Percentiles rank a stretch among this genome's conserved stretches.
phyloP scores from a whole-genome alignment of 2,797 vertebrate species.

The Cossypha heuglini region DNA sequence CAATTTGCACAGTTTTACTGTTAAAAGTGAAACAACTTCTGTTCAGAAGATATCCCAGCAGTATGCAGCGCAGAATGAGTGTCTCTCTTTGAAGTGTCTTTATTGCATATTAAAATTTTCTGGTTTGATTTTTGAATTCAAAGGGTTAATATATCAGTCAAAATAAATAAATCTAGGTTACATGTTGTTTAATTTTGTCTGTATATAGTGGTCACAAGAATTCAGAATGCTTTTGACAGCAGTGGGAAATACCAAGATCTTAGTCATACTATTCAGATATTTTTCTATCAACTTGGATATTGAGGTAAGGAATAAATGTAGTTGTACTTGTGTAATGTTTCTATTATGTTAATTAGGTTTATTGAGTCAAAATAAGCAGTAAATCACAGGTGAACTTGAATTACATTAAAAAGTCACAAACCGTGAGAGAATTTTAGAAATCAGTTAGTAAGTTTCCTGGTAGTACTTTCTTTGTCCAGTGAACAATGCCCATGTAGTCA shows the following conservation, averaged over 20 bases:
- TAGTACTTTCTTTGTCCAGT: background rate
- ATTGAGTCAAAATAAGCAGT: background rate
- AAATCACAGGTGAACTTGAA: background rate
- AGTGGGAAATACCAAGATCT: background rate
- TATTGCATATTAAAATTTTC: background rate
- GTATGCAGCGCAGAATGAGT: background rate
- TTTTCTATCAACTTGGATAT: background rate
- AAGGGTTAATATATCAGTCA: background rate
- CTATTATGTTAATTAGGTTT: background rate
- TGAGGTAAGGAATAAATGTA: background rate
- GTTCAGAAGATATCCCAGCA: background rate
- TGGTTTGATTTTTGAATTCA: background rate
- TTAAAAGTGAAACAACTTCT: background rate
- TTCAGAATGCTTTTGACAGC: background rate
- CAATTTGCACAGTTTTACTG: constrained; percentile 18
- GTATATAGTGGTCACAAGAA: background rate
- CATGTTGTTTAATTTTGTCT: background rate
- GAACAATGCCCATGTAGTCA: background rate
- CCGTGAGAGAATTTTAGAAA: background rate
- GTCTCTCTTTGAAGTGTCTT: background rate
- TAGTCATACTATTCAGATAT: background rate
- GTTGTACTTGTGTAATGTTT: background rate
- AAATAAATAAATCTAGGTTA: background rate
- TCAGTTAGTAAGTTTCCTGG: background rate
- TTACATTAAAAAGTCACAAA: background rate